Base-by-base conservation (phyloP, 1,140 invertebrate species). In the Caenorhabditis latens region DNA sequence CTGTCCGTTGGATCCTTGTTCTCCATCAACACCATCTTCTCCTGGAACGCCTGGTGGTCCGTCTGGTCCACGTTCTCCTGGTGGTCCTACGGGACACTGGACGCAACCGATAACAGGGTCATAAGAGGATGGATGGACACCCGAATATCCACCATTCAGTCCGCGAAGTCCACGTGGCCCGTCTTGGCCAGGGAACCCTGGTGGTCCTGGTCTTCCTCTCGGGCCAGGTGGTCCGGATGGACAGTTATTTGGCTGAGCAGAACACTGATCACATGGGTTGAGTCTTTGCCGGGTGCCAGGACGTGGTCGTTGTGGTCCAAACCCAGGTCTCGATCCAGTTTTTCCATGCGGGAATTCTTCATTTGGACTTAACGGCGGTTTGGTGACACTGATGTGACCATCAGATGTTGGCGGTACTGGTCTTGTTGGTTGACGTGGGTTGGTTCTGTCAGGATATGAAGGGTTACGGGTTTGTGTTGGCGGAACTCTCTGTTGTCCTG, bases 11-110 rank as follows among this genome's bases (percentile, higher is more conserved):
- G 50, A n/a, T 84, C 83, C 83, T 42, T 84, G 53, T 42, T 84
- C 83, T 8, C 83, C 83, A 61, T 84, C 83, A 48, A 84, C 24
- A 4, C 83, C 83, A 61, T 84, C 83, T 61, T 65, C 55, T 84
- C 83, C 83, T 65, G 83, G 83, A 13, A 19, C 55, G 21, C 83
- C 83, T 84, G 83, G 55, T 58, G 58, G 53, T 19, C 83, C 83
- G 14, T 65, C 58, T 48, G 58, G 19, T 42, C 83, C 83, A 4
- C 55, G 53, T 21, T 61, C 55, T 61, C 55, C 83, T n/a, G 58
- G 55, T 84, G 55, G 55, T 65, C 55, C 55, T 4, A 84, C 43
- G 61, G 55, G 83, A 21, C 55, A 58, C 21, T 61, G 58, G 4
- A 61, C 58, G 42, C 83, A 84, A 4, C 55, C 83, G 19, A 84